Percentiles rank a stretch among this genome's conserved stretches.
phyloP scores from a whole-genome alignment of 1,140 invertebrate species.

The Antheraea pernyi region DNA sequence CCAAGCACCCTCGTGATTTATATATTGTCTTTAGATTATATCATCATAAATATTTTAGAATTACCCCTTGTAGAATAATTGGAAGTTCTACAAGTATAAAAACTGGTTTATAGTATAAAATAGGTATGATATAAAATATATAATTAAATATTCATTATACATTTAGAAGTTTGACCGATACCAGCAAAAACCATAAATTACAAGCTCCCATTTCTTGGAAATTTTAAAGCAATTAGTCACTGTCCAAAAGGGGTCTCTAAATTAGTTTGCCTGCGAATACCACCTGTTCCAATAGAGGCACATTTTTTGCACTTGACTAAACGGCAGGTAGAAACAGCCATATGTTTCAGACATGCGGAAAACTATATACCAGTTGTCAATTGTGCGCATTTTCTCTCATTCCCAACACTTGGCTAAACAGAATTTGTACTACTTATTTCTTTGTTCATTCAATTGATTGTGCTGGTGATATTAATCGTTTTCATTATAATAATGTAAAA shows the following conservation, averaged over 20 bases:
- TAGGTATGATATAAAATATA: too few species aligned
- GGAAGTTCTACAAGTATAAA: too few species aligned
- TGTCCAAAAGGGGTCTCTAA: not conserved
- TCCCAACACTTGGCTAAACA: not conserved
- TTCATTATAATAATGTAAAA: not conserved
- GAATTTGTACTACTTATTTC: not conserved
- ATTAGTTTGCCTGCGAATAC: not conserved
- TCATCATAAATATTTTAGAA: too few species aligned
- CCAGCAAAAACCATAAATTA: not conserved
- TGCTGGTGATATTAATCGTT: not conserved
- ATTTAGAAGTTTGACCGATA: not conserved
- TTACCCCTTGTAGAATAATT: too few species aligned
- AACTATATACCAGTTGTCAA: slow-evolving; percentile 1
- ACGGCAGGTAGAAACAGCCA: not conserved
- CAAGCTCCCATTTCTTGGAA: not conserved
- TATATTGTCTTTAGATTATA: too few species aligned
- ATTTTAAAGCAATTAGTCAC: slow-evolving; percentile 1
- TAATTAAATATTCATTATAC: not conserved
- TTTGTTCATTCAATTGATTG: slow-evolving; percentile 2
- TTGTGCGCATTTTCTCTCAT: slow-evolving; percentile 4
- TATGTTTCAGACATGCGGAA: slow-evolving; percentile 1
- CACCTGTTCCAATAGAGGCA: not conserved
- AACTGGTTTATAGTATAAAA: not conserved
- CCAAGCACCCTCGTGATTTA: too few species aligned
- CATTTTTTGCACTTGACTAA: slow-evolving; percentile 4